Percentiles rank a stretch among this genome's conserved stretches.
These are phyloP conservation scores for Aricia agestis DNA, from an alignment of 1,140 invertebrate genomes.

Conservation along the genomic window DNA sequence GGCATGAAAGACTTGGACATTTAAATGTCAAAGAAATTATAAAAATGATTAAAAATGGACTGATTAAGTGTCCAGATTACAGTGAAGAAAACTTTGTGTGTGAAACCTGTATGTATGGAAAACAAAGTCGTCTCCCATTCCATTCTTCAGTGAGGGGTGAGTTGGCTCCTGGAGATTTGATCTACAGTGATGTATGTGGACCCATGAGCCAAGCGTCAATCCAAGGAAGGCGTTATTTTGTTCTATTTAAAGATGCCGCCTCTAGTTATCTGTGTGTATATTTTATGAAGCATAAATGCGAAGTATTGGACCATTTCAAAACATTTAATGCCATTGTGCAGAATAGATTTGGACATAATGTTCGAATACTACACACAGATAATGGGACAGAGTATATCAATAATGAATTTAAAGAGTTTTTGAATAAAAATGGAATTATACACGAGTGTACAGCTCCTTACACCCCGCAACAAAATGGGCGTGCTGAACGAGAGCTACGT, in stretches of 20 bases:
- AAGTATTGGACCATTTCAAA: conserved; percentile 47
- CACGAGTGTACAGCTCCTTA: conserved; percentile 42
- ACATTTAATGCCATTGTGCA: conserved; percentile 41
- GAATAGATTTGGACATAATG: conserved; percentile 40
- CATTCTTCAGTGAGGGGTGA: conserved; percentile 28
- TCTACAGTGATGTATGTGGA: conserved; percentile 38
- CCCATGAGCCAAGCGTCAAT: conserved; percentile 36
- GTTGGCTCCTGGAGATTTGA: conserved; percentile 43
- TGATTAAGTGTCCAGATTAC: conserved; percentile 24
- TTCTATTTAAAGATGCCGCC: conserved; percentile 65
- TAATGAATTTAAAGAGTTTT: conserved; percentile 38
- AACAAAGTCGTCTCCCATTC: conserved; percentile 42
- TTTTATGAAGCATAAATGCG: conserved; percentile 59
- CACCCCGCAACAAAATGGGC: conserved; percentile 63
- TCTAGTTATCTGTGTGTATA: conserved; percentile 52
- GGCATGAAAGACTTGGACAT: conserved; percentile 43
- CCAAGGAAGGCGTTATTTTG: conserved; percentile 51
- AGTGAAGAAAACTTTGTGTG: conserved; percentile 39
- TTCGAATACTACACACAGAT: conserved; percentile 46
- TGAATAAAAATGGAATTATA: conserved; percentile 41
- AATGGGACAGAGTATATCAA: conserved; percentile 58
- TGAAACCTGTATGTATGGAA: conserved; percentile 54
- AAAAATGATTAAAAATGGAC: conserved; percentile 28
- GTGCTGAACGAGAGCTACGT: conserved; percentile 53
- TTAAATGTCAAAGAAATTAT: conserved; percentile 39